Conservation (phyloP, 1,140 invertebrate genomes). For the Sipha flava region DNA sequence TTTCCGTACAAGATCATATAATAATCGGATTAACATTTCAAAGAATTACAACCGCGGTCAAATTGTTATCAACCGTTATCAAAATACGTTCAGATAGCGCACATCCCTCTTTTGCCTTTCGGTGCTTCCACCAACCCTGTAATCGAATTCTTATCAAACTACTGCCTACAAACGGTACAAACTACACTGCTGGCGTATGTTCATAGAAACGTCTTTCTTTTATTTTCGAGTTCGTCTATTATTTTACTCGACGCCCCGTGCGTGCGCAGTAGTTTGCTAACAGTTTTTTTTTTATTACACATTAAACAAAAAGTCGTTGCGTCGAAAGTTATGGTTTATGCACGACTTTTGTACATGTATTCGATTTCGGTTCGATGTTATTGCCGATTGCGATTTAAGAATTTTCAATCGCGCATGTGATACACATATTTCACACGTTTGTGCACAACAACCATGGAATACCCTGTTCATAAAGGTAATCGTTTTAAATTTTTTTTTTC, state of each 20-base stretch:
- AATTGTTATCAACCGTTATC: background rate
- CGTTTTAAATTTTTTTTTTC: background rate
- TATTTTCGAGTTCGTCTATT: background rate
- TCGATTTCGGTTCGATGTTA: background rate
- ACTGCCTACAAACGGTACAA: no score
- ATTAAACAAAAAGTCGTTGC: no score
- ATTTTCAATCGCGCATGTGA: background rate
- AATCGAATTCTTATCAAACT: background rate
- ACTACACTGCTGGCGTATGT: constrained; percentile 19
- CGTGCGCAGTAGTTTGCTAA: no score
- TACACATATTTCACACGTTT: background rate
- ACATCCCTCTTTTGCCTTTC: background rate
- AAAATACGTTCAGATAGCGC: background rate
- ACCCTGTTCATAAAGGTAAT: background rate
- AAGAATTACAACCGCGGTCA: no score
- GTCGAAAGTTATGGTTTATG: background rate
- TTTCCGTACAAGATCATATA: no score
- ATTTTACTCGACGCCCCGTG: no score
- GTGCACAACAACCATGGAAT: background rate
- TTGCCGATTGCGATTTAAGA: background rate
- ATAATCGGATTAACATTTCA: no score
- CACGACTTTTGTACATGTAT: background rate
- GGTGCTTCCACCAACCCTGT: background rate
- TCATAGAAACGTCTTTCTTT: constrained; percentile 1
- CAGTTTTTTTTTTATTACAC: no score